Evolutionary conservation across 2,888 invertebrate genomes (phyloP), one percentile per base, ranked within the genome.

Genomic region (Tiliacea aurago): DNA sequence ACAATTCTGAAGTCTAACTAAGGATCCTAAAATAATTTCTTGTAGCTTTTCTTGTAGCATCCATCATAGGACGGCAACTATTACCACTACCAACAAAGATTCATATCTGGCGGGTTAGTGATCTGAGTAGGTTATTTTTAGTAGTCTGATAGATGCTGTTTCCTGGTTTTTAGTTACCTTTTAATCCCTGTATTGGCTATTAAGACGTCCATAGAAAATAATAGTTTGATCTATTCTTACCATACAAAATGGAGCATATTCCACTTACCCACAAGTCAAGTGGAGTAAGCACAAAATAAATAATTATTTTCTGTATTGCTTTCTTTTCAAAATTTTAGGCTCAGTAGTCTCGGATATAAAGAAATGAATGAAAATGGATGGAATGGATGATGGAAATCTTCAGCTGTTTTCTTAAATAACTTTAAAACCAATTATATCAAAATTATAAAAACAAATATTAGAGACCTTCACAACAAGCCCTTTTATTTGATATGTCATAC

Each of bases 221-320:
- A 53, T 63, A 33, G 18, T 4, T 0, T 55, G 15, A 55, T 53
- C 37, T 49, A 28, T 55, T 81, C 11, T 55, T 73, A 49, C 51
- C 1, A 15, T n/a, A 15, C 1, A 80, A 41, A 33, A 28, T 15
- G 11, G 0, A 13, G 20, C 15, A 43, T 28, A 47, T 28, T 28
- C 15, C 10, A 45, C 5, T 47, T 43, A 51, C 5, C n/a, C 49
- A n/a, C n/a, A 4, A 28, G 18, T 9, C 7, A 51, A 56, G 56
- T 28, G 28, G 37, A 47, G 15, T 23, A 23, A 41, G 28, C 37
- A 51, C 47, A 41, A 47, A 33, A n/a, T n/a, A n/a, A n/a, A n/a
- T n/a, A n/a, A n/a, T n/a, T n/a, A n/a, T n/a, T n/a, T n/a, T n/a
- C n/a, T n/a, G n/a, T n/a, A n/a, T n/a, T n/a, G n/a, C n/a, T n/a